Evolutionary conservation across 2,888 invertebrate genomes (phyloP), one percentile per base, ranked within the genome.

Genomic region (Deilephila porcellus): DNA sequence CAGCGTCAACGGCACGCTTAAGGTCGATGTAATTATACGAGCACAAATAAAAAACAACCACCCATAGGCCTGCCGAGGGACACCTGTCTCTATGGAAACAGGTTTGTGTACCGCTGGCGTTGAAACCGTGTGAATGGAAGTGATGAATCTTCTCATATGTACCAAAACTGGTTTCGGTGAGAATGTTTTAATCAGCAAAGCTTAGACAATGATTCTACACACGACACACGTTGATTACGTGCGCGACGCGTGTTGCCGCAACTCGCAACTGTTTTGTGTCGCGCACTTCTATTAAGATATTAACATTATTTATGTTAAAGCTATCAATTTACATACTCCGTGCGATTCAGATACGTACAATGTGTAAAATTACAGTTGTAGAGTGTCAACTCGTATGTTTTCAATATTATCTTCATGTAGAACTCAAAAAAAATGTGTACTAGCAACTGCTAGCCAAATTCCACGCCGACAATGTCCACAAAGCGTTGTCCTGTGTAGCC

Each of bases 81-180:
- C 92, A 93, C 90, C 91, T 92, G 92, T 91, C 91, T 91, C 91
- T 85, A 86, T 82, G 83, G 82, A 83, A 92, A 93, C 92, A 82
- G 91, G 93, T 93, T 92, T 87, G 76, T 83, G 78, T 79, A 80
- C 79, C 78, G 82, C 77, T 81, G 77, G 80, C 83, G 80, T 76
- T 76, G 70, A 78, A 83, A 86, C 86, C 92, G 93, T 92, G 92
- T 90, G 92, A 92, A 91, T 91, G 88, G 85, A 88, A 83, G 82
- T 88, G 89, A 87, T 88, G 88, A 83, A 85, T 87, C 89, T 89
- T 90, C 90, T 88, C 89, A 89, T 90, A 85, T 81, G 76, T 85
- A 85, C 86, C 82, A 81, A 88, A 90, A 91, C 91, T 81, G 84
- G 90, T 90, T 91, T 84, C 81, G 80, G 75, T 86, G 84, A 82